Base-by-base conservation (phyloP, 2,888 invertebrate genomes). In the Allophyes oxyacanthae region DNA sequence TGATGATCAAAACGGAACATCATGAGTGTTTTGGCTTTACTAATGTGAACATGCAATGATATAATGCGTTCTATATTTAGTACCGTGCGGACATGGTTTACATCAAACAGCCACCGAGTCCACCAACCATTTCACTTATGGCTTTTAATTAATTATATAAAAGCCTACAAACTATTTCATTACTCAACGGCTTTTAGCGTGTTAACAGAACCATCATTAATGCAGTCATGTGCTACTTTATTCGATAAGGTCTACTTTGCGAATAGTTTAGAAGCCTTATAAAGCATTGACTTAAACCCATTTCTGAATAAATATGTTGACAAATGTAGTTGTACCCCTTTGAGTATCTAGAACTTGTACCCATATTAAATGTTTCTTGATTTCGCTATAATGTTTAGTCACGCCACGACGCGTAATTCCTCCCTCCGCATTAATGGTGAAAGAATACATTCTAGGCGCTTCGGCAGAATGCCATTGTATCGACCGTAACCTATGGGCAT, bases 401-500 rank as follows among this genome's bases (percentile, higher is more conserved):
- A 14, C 14, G 20, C 5, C 14, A 11, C 25, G 33, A 46, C 36
- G 46, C 40, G 57, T 51, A 30, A 26, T 44, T 46, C 30, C 48
- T 49, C 55, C 55, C 60, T 40, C 25, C 51, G 13, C 44, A 61
- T 61, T 50, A 56, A 61, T 56, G 33, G 36, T 41, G 33, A 56
- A 51, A 15, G 40, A 51, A 48, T 53, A 44, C 28, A 36, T 56
- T 52, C 45, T 38, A 69, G 70, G 13, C 37, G 46, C 42, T 71
- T 65, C 57, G 56, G n/a, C 33, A 55, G 37, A 48, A 63, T 69
- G 63, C 52, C 43, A 58, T 67, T 56, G 64, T 87, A 89, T 88
- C 87, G 87, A 88, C 81, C 85, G 81, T 74, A 72, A 74, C 43
- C 43, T 55, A 54, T 54, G 51, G 43, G 51, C 63, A 57, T 62